A percentile compares a stretch with the other conserved stretches of the same genome.
Evolutionary conservation across 2,888 invertebrate species (phyloP).

Genomic region (Cheilosia grossa): DNA sequence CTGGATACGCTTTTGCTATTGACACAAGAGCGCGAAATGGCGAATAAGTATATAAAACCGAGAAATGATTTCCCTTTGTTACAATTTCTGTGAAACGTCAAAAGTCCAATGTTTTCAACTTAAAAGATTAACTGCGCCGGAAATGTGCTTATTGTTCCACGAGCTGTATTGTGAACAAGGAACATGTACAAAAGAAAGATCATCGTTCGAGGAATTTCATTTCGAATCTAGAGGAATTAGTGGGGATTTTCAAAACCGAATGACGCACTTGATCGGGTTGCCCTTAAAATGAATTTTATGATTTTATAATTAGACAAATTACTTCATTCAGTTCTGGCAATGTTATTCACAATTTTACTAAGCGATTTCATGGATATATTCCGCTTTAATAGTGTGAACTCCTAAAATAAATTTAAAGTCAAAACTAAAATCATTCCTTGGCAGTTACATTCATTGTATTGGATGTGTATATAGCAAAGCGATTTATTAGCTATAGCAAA

Average conservation of each 20-base stretch:
- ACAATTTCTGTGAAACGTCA: slow-evolving; percentile 4
- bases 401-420: too few relatives aligned
- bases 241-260: background rate
- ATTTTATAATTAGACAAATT: slow-evolving; percentile 3
- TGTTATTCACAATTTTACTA: too few relatives aligned
- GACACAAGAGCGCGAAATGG: background rate
- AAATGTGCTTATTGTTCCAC: slow-evolving; percentile 18
- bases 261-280: slow-evolving; percentile 1
- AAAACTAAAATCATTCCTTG: too few relatives aligned
- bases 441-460: too few relatives aligned
- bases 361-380: too few relatives aligned
- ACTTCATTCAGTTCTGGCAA: background rate
- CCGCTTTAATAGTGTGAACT: too few relatives aligned
- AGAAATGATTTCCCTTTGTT: slow-evolving; percentile 12
- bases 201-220: slow-evolving; percentile 13
- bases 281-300: slow-evolving; percentile 8
- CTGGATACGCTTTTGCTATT: background rate
- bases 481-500: too few relatives aligned
- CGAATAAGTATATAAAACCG: background rate
- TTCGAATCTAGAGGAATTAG: background rate
- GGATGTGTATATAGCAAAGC: too few relatives aligned
- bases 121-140: slow-evolving; percentile 17
- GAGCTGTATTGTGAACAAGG: background rate
- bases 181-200: background rate
- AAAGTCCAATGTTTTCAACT: slow-evolving; percentile 13